Evolutionary conservation across 2,113 vertebrate species (phyloP).

Genomic region (Phrynosoma blainvillii): DNA sequence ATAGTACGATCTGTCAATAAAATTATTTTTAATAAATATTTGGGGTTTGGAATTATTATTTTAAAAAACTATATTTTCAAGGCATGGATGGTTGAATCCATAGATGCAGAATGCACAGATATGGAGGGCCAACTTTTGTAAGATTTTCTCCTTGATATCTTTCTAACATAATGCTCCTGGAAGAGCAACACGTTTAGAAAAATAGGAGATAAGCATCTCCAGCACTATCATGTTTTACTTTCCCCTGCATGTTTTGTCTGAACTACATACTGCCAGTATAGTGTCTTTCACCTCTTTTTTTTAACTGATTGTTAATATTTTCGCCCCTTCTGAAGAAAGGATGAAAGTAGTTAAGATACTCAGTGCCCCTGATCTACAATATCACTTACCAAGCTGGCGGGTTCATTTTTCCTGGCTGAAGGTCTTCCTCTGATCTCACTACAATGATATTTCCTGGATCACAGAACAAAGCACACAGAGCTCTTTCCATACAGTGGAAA

Average conservation of each 20-base stretch:
- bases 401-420: background rate
- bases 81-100: no score
- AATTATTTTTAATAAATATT: no score
- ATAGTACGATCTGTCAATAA: no score
- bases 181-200: background rate
- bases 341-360: background rate
- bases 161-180: background rate
- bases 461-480: slow-evolving; percentile 16
- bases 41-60: no score
- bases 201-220: no score
- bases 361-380: background rate
- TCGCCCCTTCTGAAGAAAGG: background rate
- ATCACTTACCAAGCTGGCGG: background rate
- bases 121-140: background rate
- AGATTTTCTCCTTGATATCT: background rate
- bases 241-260: background rate
- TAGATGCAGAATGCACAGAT: no score
- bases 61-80: no score
- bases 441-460: slow-evolving; percentile 20
- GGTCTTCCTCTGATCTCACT: slow-evolving; percentile 9
- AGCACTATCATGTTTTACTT: no score
- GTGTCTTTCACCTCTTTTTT: background rate
- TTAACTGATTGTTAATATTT: background rate
- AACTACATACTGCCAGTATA: background rate
- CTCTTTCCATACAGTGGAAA: background rate